Base-by-base conservation (phyloP, 2,888 invertebrate species). In the Stratiomys singularior region DNA sequence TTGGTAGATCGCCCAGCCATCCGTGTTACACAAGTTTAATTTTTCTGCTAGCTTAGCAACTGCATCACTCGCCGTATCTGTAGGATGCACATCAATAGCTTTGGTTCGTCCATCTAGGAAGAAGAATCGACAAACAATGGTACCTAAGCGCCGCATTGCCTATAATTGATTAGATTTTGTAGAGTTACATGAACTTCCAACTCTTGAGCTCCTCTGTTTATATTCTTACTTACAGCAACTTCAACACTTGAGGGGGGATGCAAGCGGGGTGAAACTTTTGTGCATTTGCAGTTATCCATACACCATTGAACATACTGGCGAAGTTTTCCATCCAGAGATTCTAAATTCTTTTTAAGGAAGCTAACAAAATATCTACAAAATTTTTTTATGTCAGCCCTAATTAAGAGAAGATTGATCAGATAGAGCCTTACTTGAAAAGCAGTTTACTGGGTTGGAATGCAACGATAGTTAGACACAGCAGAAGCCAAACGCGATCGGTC, bases 1-100 rank as follows among this genome's bases (percentile, higher is more conserved):
- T 87, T 97, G 94, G 87, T 96, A 98, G 80, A 98, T 94, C 0
- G 97, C 96, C 98, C 98, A 98, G 76, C 98, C 98, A 81, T 97
- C 95, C 21, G 95, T 89, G 76, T 93, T 93, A 64, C 93, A 89
- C 25, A 98, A 89, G 28, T 94, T 95, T 72, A 96, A 89, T 85
- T 97, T 95, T 86, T 96, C 96, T 0, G 97, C 96, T 30, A 98
- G 89, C 82, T 96, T 94, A 1, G 93, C 91, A 1, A 97, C 93
- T 0, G 97, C 96, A 84, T 97, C 97, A 25, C 94, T 93, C 0
- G 96, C 96, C 1, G 97, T 97, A 85, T 98, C 97, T 0, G 96
- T 96, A 0, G 97, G 96, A 88, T 97, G 96, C 27, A 98, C 95
- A 86, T 97, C 96, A 80, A 98, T 95, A 0, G 97, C 97, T 87